phyloP scores from a whole-genome alignment of 2,113 vertebrate genomes.

The Malurus elegans region DNA sequence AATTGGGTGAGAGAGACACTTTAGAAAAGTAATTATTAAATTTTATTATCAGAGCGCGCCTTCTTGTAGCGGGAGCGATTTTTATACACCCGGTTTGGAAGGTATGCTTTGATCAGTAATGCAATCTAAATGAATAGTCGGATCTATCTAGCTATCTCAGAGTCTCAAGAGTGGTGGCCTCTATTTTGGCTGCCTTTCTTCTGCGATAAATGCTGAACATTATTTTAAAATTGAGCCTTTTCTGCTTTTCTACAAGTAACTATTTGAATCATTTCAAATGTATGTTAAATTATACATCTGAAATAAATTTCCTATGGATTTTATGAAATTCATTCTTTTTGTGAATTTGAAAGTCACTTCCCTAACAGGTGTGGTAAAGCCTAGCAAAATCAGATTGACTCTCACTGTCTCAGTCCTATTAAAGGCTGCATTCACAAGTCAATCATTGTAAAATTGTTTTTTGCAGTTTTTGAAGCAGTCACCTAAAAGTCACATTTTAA shows the following conservation, averaged over 20 bases:
- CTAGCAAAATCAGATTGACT: background rate
- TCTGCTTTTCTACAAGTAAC: background rate
- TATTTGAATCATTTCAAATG: background rate
- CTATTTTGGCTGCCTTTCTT: conserved; percentile 33
- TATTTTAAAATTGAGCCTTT: background rate
- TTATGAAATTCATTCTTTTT: conserved; percentile 1
- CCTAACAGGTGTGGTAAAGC: background rate
- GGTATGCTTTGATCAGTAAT: conserved; percentile 38
- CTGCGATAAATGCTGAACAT: background rate
- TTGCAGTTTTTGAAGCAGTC: background rate
- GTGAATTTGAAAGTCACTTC: conserved; percentile 20
- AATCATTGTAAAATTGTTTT: background rate
- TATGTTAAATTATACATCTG: background rate
- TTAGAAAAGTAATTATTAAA: conserved; percentile 42
- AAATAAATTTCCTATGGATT: background rate
- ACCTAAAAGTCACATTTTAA: background rate
- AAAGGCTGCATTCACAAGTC: background rate
- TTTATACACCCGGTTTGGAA: background rate
- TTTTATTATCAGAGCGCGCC: conserved; percentile 2
- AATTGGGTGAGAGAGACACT: conserved; percentile 12
- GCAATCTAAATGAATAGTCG: conserved; percentile 53
- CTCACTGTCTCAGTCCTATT: background rate
- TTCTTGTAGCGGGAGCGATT: background rate
- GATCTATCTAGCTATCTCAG: background rate
- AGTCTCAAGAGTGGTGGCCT: conserved; percentile 20